These are phyloP conservation scores for Dione vanillae DNA, from an alignment of 2,888 invertebrate species.

Conservation along the genomic window DNA sequence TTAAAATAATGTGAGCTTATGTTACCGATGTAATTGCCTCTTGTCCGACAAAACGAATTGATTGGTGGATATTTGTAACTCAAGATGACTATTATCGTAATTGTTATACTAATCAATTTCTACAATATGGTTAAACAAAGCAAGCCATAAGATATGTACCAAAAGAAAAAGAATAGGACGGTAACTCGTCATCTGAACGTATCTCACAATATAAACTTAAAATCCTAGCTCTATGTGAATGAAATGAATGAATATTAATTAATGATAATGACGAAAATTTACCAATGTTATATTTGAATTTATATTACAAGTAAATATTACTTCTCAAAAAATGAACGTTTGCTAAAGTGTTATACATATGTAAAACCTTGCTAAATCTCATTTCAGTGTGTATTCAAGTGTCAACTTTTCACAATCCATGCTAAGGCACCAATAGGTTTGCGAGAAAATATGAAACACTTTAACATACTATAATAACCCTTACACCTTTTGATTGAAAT, in stretches of 20 bases:
- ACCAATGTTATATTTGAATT: neutral
- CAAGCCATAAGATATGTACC: too few relatives aligned
- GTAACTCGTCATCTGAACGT: too few relatives aligned
- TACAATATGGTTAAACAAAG: too few relatives aligned
- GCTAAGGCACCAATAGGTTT: slow-evolving; percentile 31
- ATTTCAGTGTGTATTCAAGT: slow-evolving; percentile 36
- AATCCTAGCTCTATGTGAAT: neutral
- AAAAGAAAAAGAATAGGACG: too few relatives aligned
- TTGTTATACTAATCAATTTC: too few relatives aligned
- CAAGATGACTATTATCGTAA: too few relatives aligned
- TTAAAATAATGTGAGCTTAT: too few relatives aligned
- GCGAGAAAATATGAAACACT: neutral
- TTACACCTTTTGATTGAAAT: neutral
- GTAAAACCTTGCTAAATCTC: slow-evolving; percentile 34
- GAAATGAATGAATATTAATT: too few relatives aligned
- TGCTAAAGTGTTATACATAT: neutral
- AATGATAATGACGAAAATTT: neutral
- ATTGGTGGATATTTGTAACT: too few relatives aligned
- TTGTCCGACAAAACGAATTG: too few relatives aligned
- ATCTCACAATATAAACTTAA: too few relatives aligned
- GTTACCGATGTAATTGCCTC: too few relatives aligned
- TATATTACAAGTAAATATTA: neutral
- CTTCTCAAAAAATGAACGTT: neutral
- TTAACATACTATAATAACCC: slow-evolving; percentile 13
- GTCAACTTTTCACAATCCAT: slow-evolving; percentile 40